Conservation (phyloP, 1,140 invertebrate species). For the Bombus turneri region DNA sequence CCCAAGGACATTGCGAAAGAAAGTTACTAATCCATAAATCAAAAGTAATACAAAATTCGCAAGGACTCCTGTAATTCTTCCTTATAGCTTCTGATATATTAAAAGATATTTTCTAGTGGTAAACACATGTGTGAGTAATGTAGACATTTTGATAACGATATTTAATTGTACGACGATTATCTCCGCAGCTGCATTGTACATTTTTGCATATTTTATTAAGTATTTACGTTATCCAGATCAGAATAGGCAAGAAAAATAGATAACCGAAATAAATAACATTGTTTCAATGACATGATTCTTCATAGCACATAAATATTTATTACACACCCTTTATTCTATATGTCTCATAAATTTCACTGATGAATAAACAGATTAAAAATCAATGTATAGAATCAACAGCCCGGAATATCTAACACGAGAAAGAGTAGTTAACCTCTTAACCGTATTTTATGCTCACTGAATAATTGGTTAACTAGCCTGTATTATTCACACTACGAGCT, state of each 20-base stretch:
- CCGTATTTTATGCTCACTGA: conserved; percentile 10
- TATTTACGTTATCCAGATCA: no score
- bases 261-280: background rate
- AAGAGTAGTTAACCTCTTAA: conserved; percentile 5
- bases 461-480: conserved; percentile 6
- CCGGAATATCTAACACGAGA: background rate
- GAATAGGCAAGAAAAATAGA: background rate
- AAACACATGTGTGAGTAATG: background rate
- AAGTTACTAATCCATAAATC: no score
- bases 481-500: background rate
- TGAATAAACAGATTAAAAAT: conserved; percentile 3
- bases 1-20: no score
- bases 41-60: no score
- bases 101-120: background rate
- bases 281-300: background rate
- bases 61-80: no score
- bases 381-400: background rate
- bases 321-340: background rate
- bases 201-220: background rate
- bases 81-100: no score
- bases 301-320: background rate
- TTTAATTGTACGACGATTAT: background rate
- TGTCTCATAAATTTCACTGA: background rate
- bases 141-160: background rate
- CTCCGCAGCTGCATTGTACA: no score